phyloP scores from a whole-genome alignment of 2,113 vertebrate species.

The Balaeniceps rex region DNA sequence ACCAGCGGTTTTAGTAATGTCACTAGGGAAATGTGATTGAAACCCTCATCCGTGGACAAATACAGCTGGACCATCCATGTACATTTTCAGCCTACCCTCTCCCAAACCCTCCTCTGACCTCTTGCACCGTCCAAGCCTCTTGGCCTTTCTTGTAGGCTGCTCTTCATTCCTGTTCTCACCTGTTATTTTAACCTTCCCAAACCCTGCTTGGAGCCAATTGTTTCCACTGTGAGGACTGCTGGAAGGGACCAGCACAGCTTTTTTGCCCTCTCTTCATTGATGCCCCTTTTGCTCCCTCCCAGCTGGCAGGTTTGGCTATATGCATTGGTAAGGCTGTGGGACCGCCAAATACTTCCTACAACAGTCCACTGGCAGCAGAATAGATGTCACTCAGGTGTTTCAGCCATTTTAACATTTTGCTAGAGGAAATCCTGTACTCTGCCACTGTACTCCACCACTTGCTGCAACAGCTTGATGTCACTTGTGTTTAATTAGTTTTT shows the following conservation, averaged over 20 bases:
- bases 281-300: not conserved
- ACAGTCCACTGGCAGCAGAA: not conserved
- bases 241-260: not conserved
- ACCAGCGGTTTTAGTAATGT: accelerated
- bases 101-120: not conserved
- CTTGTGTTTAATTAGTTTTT: not conserved
- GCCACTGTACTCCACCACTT: not conserved
- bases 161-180: not conserved
- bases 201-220: not conserved
- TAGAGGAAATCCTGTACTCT: not conserved
- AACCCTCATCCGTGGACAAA: not conserved
- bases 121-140: not conserved
- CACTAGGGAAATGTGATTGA: not conserved
- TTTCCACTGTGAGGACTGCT: not conserved
- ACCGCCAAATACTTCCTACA: not conserved
- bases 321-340: not conserved
- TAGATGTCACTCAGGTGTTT: not conserved
- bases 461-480: not conserved
- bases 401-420: not conserved
- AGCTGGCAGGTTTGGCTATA: not conserved
- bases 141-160: not conserved
- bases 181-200: not conserved
- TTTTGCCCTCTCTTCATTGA: not conserved
- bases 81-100: not conserved
- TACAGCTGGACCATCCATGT: not conserved